Evolutionary conservation across 2,888 invertebrate species (phyloP), one percentile per base, ranked within the genome.

Genomic region (Drosophila kambysellisi): DNA sequence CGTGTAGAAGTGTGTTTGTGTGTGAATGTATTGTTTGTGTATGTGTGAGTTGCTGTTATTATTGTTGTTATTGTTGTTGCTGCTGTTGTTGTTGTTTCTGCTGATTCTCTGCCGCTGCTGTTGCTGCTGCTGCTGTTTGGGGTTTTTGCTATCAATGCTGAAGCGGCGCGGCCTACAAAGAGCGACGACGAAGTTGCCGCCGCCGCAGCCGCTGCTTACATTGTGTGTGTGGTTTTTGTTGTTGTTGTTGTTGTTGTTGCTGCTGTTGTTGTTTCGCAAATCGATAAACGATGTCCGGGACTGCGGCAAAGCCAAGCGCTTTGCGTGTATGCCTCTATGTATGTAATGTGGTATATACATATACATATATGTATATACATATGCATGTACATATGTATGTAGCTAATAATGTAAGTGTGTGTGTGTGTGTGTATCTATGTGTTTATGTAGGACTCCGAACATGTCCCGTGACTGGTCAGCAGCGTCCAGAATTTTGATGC

Each of bases 201-300:
- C 62, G 60, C 54, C 53, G 64, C 61, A 29, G 52, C 41, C 53
- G 60, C 78, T 63, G 61, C 30, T 71, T 52, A 50, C 75, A 60
- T 25, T 58, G 63, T n/a, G 53, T 39, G 8, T 70, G 59, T 7
- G 60, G 53, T 9, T 50, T 32, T 20, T 65, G 30, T 41, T 68
- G 65, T 63, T 66, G 65, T 41, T 68, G 65, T 63, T 66, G 65
- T 43, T 75, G 67, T 63, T 84, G 78, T 76, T 85, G 69, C 70
- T 77, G 20, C 1, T 25, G 74, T 68, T 72, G 57, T 20, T 57
- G 57, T 76, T 76, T 86, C 72, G 80, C 84, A 87, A 88, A 88
- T 88, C 88, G 88, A 88, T 88, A 88, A 90, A 88, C 79, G 87
- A 79, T 86, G 90, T 90, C 79, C 90, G 86, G 86, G 81, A 81